Evolutionary conservation across 1,140 invertebrate genomes (phyloP), one percentile per base, ranked within the genome.

Genomic region (Adelges cooleyi): DNA sequence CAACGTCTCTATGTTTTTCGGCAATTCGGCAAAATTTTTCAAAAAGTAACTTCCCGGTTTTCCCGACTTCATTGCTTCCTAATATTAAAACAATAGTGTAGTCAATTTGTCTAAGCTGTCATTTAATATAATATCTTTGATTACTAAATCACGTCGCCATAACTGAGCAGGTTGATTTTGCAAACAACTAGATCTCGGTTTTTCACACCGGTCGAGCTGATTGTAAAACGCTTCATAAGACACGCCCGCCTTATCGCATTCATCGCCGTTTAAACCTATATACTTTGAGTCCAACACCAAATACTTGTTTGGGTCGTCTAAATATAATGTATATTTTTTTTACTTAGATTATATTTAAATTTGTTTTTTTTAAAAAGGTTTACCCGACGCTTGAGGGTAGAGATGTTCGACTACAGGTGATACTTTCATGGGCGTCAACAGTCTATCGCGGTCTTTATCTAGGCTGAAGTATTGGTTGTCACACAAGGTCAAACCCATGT

Each of bases 211-310:
- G 51, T 77, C 72, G 3, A 72, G 71, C 69, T 80, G 79, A 36
- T 68, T 74, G n/a, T 69, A 73, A 67, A 80, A 80, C 2, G 76
- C 77, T 27, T 74, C 72, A 69, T 75, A 80, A 29, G 75, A 76
- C n/a, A 78, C 75, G 17, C 78, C 79, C 18, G 73, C 73, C 51
- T 74, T 77, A 70, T 80, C 74, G 51, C 78, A 80, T 23, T 74
- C 71, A 50, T 74, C 73, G 18, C 76, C 77, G 53, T 25, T 40
- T 1, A 25, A 22, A 40, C 33, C 42, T 40, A 54, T 54, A 54
- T 54, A 40, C 3, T 54, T 54, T 4, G 20, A 29, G 4, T 40
- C 42, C 11, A 54, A 20, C 22, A 54, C 18, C 25, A 54, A 54
- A 54, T 54, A 54, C 59, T 79, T 76, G 0, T 62, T 67, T 1